Percentiles rank a stretch among this genome's conserved stretches.
phyloP scores from a whole-genome alignment of 2,113 vertebrate genomes.

The Cyprinodon brontotheroides region DNA sequence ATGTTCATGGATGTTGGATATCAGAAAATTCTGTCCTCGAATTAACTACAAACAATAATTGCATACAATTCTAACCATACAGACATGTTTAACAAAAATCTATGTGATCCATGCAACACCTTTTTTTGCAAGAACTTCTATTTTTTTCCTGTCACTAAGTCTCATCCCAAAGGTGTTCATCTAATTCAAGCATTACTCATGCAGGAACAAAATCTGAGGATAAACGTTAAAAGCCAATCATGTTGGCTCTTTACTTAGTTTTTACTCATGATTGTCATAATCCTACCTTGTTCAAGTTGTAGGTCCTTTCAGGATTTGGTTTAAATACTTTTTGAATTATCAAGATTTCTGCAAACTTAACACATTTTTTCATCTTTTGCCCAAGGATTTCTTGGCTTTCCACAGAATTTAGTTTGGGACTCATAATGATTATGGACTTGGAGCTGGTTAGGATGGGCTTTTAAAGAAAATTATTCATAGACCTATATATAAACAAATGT shows the following conservation, averaged over 20 bases:
- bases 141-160: conserved; percentile 13
- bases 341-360: neutral
- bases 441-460: neutral
- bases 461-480: neutral
- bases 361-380: neutral
- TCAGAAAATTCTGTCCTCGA: conserved; percentile 6
- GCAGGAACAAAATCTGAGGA: neutral
- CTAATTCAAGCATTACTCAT: conserved; percentile 21
- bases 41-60: conserved; percentile 16
- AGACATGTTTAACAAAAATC: conserved; percentile 17
- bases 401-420: neutral
- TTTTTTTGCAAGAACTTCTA: conserved; percentile 14
- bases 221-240: conserved; percentile 12
- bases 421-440: neutral
- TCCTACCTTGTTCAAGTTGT: conserved; percentile 13
- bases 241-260: conserved; percentile 37
- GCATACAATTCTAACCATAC: neutral
- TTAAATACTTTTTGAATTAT: neutral
- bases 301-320: conserved; percentile 29
- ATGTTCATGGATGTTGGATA: neutral
- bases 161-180: conserved; percentile 4
- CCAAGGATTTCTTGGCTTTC: neutral
- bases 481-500: neutral
- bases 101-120: neutral
- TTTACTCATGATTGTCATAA: conserved; percentile 1